phyloP scores from a whole-genome alignment of 2,113 vertebrate species.

The Spermophilus dauricus region DNA sequence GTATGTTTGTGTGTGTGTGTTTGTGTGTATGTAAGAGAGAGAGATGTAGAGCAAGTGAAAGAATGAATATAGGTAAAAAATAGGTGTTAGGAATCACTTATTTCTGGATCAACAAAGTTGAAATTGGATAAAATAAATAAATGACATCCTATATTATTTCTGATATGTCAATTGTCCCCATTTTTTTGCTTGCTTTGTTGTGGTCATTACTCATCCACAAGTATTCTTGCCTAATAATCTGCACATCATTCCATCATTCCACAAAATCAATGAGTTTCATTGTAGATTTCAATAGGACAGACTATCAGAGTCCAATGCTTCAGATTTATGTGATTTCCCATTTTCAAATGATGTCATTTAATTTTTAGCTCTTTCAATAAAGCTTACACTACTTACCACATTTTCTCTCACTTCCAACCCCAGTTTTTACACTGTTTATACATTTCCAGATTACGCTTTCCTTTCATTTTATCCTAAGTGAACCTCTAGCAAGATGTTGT shows the following conservation, averaged over 20 bases:
- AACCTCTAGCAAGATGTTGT: not conserved
- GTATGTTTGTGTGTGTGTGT: not conserved
- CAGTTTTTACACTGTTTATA: not conserved
- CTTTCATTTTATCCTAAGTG: not conserved
- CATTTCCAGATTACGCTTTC: not conserved
- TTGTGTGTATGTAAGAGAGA: too few relatives aligned
- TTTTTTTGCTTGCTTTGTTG: not conserved
- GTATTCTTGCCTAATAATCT: not conserved
- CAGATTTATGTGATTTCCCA: not conserved
- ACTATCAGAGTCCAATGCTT: not conserved
- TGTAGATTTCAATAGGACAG: not conserved
- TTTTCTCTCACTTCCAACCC: not conserved
- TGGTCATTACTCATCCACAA: not conserved
- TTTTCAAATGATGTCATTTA: not conserved
- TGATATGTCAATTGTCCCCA: not conserved
- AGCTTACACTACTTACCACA: not conserved
- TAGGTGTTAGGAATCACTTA: not conserved
- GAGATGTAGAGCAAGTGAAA: not conserved
- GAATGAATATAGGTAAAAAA: not conserved
- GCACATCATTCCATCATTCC: not conserved
- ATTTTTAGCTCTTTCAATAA: not conserved
- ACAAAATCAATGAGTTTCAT: not conserved
- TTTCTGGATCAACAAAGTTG: not conserved
- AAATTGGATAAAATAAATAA: not conserved
- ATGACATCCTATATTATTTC: not conserved